A percentile compares a stretch with the other conserved stretches of the same genome.
Conservation (phyloP, 1,140 invertebrate genomes). For the Ooceraea biroi region DNA sequence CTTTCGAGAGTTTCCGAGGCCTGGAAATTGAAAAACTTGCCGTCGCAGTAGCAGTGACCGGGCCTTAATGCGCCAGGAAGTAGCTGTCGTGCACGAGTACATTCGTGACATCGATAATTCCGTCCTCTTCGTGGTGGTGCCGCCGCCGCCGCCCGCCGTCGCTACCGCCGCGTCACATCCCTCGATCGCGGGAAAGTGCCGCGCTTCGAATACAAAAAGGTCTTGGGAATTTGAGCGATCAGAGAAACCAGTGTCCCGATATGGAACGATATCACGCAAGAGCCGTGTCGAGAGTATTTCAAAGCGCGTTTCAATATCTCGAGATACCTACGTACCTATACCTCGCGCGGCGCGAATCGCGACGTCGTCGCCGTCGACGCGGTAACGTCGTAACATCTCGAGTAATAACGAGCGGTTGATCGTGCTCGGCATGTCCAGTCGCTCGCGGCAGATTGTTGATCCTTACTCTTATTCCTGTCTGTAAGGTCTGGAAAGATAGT, state of each 20-base stretch:
- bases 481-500: no score
- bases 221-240: slow-evolving; percentile 52
- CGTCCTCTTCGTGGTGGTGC: neutral
- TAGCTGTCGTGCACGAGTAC: slow-evolving; percentile 60
- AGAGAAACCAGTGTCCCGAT: slow-evolving; percentile 38
- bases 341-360: slow-evolving; percentile 38
- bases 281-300: no score
- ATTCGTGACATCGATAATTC: slow-evolving; percentile 62
- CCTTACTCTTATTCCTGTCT: no score
- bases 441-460: slow-evolving; percentile 38
- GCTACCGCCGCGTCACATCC: slow-evolving; percentile 46
- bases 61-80: slow-evolving; percentile 56
- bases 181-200: slow-evolving; percentile 4
- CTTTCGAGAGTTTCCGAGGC: slow-evolving; percentile 63
- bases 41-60: slow-evolving; percentile 30
- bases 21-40: slow-evolving; percentile 76
- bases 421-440: neutral
- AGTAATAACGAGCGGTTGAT: slow-evolving; percentile 26
- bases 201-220: slow-evolving; percentile 55
- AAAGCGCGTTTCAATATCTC: slow-evolving; percentile 23
- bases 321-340: no score
- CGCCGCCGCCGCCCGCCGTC: no score
- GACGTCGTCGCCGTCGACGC: no score
- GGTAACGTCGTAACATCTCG: no score
- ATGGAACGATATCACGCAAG: slow-evolving; percentile 3